These are phyloP conservation scores for Neelides sp. DNA, from an alignment of 1,140 invertebrate species.

Conservation along the genomic window DNA sequence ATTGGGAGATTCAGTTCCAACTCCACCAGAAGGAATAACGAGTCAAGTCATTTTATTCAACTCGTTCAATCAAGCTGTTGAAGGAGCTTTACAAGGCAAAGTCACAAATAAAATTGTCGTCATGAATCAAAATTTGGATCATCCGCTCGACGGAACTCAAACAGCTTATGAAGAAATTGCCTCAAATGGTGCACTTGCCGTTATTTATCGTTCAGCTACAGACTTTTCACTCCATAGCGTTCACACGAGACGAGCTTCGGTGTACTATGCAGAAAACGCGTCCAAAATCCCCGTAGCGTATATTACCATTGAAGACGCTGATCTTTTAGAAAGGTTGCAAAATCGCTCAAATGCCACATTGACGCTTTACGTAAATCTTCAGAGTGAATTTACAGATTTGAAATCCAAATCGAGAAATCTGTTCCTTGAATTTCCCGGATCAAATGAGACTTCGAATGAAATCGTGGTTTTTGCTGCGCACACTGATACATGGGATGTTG, in stretches of 20 bases:
- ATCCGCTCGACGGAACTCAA: conserved; percentile 33
- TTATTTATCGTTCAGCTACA: conserved; percentile 39
- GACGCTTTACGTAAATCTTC: conserved; percentile 24
- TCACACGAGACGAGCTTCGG: conserved; percentile 21
- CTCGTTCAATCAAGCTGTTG: conserved; percentile 32
- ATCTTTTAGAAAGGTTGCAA: conserved; percentile 39
- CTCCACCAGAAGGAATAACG: conserved; percentile 34
- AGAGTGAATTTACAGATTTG: conserved; percentile 33
- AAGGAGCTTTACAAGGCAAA: conserved; percentile 28
- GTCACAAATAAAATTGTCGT: conserved; percentile 38
- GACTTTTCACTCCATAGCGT: conserved; percentile 37
- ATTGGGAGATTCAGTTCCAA: conserved; percentile 36
- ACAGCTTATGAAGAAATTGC: conserved; percentile 34
- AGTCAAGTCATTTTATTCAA: conserved; percentile 36
- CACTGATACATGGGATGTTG: conserved; percentile 45
- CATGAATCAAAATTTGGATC: conserved; percentile 34
- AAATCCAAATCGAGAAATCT: conserved; percentile 37
- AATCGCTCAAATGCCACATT: conserved; percentile 34
- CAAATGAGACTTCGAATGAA: conserved; percentile 36
- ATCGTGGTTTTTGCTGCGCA: conserved; percentile 43
- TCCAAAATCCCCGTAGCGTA: conserved; percentile 40
- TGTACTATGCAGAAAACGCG: conserved; percentile 25
- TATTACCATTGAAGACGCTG: conserved; percentile 44
- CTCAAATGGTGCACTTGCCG: conserved; percentile 38
- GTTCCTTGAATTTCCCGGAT: conserved; percentile 37